These are phyloP conservation scores for Drosophila hamatofila DNA, from an alignment of 2,888 invertebrate species.

Conservation along the genomic window DNA sequence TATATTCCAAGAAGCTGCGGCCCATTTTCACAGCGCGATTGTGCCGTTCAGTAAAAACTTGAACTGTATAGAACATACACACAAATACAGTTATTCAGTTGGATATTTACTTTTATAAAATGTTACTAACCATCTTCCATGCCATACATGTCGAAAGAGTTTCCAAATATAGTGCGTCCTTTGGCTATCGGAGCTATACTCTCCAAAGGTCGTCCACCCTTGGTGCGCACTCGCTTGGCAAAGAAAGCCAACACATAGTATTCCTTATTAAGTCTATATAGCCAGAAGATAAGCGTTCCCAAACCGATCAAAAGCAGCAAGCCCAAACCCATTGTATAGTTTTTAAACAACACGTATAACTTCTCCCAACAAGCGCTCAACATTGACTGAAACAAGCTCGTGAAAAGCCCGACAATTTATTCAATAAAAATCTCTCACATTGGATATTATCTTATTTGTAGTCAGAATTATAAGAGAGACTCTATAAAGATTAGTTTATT, in stretches of 20 bases:
- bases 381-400: too few species aligned
- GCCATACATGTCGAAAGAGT: slow-evolving; percentile 73
- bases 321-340: too few species aligned
- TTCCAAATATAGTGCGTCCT: slow-evolving; percentile 43
- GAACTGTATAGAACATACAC: slow-evolving; percentile 40
- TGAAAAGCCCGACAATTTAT: too few species aligned
- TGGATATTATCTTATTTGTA: too few species aligned
- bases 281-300: slow-evolving; percentile 47
- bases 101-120: background rate
- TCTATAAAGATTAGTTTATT: too few species aligned
- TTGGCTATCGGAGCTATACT: slow-evolving; percentile 54
- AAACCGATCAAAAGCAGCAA: slow-evolving; percentile 44
- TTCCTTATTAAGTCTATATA: slow-evolving; percentile 59
- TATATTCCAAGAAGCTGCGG: slow-evolving; percentile 67
- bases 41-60: slow-evolving; percentile 50
- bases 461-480: too few species aligned
- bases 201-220: slow-evolving; percentile 69
- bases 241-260: slow-evolving; percentile 61
- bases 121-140: slow-evolving; percentile 42
- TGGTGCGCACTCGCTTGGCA: slow-evolving; percentile 61
- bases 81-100: background rate
- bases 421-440: too few species aligned
- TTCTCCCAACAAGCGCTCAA: too few species aligned
- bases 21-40: slow-evolving; percentile 24
- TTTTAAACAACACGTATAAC: too few species aligned